Percentiles rank a stretch among this genome's conserved stretches.
Evolutionary conservation across 1,140 invertebrate species (phyloP).

Genomic region (Eumeta japonica): DNA sequence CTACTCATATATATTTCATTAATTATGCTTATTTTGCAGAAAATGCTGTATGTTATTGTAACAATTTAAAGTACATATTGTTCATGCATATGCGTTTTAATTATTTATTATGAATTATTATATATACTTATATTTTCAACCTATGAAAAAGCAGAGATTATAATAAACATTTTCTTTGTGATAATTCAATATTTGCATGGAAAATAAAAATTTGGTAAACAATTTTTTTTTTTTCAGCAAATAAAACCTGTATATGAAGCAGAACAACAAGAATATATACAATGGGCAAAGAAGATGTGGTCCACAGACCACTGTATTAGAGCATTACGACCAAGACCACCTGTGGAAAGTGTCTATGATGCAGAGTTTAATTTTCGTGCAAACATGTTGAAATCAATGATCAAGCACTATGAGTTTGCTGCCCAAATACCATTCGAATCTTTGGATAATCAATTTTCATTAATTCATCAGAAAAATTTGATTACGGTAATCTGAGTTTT

Average conservation of each 20-base stretch:
- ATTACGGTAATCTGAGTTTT: slow-evolving; percentile 30
- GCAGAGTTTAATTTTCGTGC: slow-evolving; percentile 30
- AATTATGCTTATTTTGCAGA: too few species aligned
- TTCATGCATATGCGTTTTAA: too few species aligned
- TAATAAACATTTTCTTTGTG: too few species aligned
- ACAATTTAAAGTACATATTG: too few species aligned
- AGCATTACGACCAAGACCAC: slow-evolving; percentile 32
- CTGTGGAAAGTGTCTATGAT: slow-evolving; percentile 31
- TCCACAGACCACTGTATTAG: slow-evolving; percentile 25
- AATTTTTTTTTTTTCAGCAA: too few species aligned
- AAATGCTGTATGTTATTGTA: too few species aligned
- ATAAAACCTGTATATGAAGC: slow-evolving; percentile 26
- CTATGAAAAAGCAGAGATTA: too few species aligned
- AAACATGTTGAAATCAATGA: slow-evolving; percentile 22
- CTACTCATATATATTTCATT: too few species aligned
- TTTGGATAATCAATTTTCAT: slow-evolving; percentile 15
- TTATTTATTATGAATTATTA: too few species aligned
- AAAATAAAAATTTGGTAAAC: too few species aligned
- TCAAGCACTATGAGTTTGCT: slow-evolving; percentile 27
- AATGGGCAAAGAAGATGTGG: slow-evolving; percentile 39
- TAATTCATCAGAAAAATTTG: slow-evolving; percentile 22
- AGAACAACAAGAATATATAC: slow-evolving; percentile 37
- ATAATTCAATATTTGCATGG: too few species aligned
- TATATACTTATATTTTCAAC: too few species aligned
- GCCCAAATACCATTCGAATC: slow-evolving; percentile 35